Conservation (phyloP, 2,888 invertebrate genomes). For the Xestia xanthographa region DNA sequence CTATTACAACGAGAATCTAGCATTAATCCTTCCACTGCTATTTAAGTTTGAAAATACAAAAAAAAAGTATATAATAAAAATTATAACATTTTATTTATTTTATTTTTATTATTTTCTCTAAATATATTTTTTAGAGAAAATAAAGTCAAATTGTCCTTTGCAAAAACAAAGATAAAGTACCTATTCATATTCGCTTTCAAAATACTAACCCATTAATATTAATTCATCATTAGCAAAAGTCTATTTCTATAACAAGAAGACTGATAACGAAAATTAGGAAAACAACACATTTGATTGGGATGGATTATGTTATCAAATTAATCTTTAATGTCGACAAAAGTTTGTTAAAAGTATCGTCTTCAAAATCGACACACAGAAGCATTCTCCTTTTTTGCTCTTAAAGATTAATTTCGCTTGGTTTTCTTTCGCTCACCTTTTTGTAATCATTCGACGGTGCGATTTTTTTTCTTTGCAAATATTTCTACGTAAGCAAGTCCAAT, state of each 20-base stretch:
- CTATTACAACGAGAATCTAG: not conserved
- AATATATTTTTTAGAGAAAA: too few species aligned
- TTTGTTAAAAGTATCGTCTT: conserved; percentile 31
- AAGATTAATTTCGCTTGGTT: conserved; percentile 7
- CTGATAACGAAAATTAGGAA: conserved; percentile 1
- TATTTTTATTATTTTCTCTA: too few species aligned
- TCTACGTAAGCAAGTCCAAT: conserved; percentile 35
- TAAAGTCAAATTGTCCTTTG: too few species aligned
- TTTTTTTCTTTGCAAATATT: conserved; percentile 27
- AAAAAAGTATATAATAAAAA: too few species aligned
- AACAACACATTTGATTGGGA: conserved; percentile 20
- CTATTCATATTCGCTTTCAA: not conserved
- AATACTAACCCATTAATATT: not conserved
- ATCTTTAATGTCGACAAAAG: conserved; percentile 33
- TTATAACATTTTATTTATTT: too few species aligned
- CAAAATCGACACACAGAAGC: conserved; percentile 26
- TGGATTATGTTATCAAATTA: conserved; percentile 26
- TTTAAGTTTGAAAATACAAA: not conserved
- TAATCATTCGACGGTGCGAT: conserved; percentile 27
- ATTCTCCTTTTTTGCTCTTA: conserved; percentile 24
- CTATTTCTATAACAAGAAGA: not conserved
- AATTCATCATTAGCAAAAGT: conserved; percentile 5
- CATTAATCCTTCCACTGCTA: too few species aligned
- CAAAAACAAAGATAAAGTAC: not conserved
- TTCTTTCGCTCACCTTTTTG: conserved; percentile 14